Conservation (phyloP, 2,888 invertebrate species). For the Cephus sareptanus region DNA sequence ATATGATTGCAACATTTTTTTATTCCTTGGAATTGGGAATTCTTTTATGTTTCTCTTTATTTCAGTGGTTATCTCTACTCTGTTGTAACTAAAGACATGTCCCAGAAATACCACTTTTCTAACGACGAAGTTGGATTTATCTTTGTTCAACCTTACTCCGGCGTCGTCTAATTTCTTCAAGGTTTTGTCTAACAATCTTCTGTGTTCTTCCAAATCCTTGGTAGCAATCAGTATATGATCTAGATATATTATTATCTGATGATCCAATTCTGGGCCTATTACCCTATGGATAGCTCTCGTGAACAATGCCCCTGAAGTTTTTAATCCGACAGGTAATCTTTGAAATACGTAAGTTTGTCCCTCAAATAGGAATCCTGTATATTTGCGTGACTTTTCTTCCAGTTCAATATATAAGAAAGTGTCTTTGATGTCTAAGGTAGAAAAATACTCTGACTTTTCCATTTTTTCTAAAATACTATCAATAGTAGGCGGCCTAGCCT, state of each 20-base stretch:
- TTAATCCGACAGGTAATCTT: constrained; percentile 27
- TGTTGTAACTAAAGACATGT: not conserved
- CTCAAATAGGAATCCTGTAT: constrained; percentile 6
- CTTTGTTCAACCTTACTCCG: no score
- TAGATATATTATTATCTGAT: not conserved
- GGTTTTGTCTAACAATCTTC: not conserved
- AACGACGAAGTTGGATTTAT: no score
- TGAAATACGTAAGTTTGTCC: constrained; percentile 10
- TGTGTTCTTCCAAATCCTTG: not conserved
- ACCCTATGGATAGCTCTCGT: constrained; percentile 5
- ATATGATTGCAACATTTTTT: constrained; percentile 6
- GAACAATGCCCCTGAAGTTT: constrained; percentile 12
- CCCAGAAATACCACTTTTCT: not conserved
- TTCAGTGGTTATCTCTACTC: constrained; percentile 3
- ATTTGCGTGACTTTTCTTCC: not conserved
- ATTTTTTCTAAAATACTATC: constrained; percentile 4
- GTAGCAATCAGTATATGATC: constrained; percentile 9
- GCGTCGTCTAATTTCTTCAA: no score
- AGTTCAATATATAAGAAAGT: constrained; percentile 4
- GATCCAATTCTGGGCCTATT: not conserved
- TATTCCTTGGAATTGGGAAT: constrained; percentile 7
- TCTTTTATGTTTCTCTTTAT: not conserved
- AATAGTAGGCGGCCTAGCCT: constrained; percentile 11
- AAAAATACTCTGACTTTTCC: not conserved
- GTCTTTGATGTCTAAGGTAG: not conserved